Conservation (phyloP, 2,797 vertebrate genomes). For the Coregonus sp. region DNA sequence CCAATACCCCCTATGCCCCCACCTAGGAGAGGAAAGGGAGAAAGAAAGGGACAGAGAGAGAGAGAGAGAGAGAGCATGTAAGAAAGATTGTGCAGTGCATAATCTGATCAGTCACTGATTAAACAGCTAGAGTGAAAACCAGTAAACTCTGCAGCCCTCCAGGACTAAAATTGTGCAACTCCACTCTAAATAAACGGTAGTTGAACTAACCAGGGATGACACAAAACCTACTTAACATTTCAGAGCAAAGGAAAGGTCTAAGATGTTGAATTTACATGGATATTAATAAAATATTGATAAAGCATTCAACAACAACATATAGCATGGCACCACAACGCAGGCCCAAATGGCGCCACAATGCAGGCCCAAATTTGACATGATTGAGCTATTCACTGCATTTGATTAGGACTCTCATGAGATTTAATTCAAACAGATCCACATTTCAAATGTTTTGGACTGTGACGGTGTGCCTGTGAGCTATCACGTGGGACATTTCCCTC, state of each 20-base stretch:
- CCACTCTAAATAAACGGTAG: background rate
- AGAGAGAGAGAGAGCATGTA: conserved; percentile 25
- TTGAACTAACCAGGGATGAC: background rate
- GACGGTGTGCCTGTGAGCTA: background rate
- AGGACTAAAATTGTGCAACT: background rate
- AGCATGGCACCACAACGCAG: too few relatives aligned
- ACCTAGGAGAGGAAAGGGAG: conserved; percentile 57
- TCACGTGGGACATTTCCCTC: background rate
- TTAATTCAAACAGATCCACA: background rate
- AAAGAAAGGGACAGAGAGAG: conserved; percentile 52
- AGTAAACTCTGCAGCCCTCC: background rate
- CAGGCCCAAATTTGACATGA: too few relatives aligned
- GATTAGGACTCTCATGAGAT: too few relatives aligned
- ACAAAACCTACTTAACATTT: background rate
- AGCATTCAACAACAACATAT: background rate
- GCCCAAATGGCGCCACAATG: too few relatives aligned
- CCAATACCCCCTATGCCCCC: conserved; percentile 55
- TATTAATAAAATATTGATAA: background rate
- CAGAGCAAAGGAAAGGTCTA: background rate
- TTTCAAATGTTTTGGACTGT: background rate
- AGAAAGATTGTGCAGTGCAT: background rate
- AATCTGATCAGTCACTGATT: background rate
- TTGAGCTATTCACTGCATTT: too few relatives aligned
- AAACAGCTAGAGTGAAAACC: background rate
- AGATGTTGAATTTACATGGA: background rate